phyloP scores from a whole-genome alignment of 2,797 vertebrate genomes.

The Dendrocincla tyrannina region DNA sequence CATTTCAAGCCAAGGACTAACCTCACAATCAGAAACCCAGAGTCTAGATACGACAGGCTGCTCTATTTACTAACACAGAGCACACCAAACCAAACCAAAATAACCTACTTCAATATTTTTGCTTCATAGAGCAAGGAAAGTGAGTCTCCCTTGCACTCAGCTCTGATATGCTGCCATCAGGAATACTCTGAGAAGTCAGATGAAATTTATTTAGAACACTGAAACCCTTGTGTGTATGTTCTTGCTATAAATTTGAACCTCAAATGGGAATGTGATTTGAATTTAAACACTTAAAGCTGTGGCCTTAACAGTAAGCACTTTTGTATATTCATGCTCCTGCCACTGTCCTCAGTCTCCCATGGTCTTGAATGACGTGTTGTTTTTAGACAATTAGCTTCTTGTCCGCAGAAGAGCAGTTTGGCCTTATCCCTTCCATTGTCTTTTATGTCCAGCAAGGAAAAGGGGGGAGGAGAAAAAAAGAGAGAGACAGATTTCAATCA shows the following conservation, averaged over 20 bases:
- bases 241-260: constrained; percentile 71
- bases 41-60: constrained; percentile 26
- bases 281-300: constrained; percentile 71
- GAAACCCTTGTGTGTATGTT: constrained; percentile 59
- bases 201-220: constrained; percentile 64
- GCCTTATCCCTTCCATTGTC: constrained; percentile 80
- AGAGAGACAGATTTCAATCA: constrained; percentile 58
- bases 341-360: constrained; percentile 74
- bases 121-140: neutral
- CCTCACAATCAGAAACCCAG: constrained; percentile 13
- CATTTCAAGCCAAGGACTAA: constrained; percentile 35
- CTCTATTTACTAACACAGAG: constrained; percentile 54
- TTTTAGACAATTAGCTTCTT: constrained; percentile 87
- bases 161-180: constrained; percentile 47
- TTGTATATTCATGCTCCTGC: constrained; percentile 80
- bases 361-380: constrained; percentile 84
- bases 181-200: constrained; percentile 60
- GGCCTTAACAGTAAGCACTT: constrained; percentile 76
- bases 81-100: constrained; percentile 20
- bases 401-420: constrained; percentile 82
- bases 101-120: constrained; percentile 16
- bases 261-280: constrained; percentile 71
- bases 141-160: neutral
- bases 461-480: neutral
- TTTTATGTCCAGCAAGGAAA: constrained; percentile 70